These are phyloP conservation scores for Euproctis similis DNA, from an alignment of 2,888 invertebrate genomes.

Conservation along the genomic window DNA sequence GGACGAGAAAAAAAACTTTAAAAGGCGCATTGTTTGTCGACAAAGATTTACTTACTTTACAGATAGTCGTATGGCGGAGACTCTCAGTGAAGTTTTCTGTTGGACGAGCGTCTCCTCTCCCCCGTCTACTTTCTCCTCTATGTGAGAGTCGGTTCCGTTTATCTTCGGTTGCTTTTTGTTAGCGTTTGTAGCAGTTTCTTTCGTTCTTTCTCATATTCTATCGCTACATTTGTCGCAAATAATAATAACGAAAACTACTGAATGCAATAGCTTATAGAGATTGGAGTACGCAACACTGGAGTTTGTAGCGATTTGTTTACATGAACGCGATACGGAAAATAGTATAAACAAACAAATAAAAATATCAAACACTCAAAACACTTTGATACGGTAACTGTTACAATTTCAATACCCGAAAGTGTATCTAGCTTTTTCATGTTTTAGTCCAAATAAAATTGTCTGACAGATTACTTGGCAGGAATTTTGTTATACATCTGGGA, in stretches of 20 bases:
- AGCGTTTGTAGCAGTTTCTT: constrained; percentile 53
- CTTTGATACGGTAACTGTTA: too few relatives aligned
- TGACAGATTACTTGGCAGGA: too few relatives aligned
- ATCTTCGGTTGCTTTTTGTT: constrained; percentile 64
- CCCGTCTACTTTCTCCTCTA: constrained; percentile 58
- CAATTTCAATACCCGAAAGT: too few relatives aligned
- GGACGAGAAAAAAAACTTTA: neutral
- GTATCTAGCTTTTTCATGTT: too few relatives aligned
- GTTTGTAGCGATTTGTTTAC: neutral
- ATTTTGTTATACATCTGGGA: too few relatives aligned
- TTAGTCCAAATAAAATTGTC: too few relatives aligned
- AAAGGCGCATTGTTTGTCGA: constrained; percentile 26
- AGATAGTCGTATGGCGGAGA: constrained; percentile 41
- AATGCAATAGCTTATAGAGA: too few relatives aligned
- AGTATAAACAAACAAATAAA: too few relatives aligned
- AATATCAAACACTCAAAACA: too few relatives aligned
- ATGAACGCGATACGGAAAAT: too few relatives aligned
- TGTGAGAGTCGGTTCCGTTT: constrained; percentile 68
- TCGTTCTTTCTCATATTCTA: constrained; percentile 58
- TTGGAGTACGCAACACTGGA: constrained; percentile 3
- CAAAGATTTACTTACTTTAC: constrained; percentile 41
- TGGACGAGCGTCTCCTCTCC: constrained; percentile 45
- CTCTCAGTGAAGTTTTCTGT: constrained; percentile 58
- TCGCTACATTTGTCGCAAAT: constrained; percentile 52
- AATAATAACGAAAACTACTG: constrained; percentile 29